Percentiles rank a stretch among this genome's conserved stretches.
These are phyloP conservation scores for Dryobota labecula DNA, from an alignment of 2,888 invertebrate species.

Conservation along the genomic window DNA sequence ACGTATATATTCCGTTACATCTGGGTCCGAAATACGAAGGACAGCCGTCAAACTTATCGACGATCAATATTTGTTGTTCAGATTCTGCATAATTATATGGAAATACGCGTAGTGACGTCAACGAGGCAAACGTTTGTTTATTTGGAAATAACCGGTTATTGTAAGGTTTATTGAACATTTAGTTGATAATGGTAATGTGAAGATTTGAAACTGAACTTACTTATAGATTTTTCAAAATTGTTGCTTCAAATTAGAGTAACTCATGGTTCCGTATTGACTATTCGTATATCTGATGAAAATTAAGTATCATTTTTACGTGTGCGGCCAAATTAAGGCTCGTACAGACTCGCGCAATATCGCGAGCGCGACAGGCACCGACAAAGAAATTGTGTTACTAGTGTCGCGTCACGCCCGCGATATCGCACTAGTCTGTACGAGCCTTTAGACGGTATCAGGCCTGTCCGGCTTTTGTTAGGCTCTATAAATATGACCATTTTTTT, in stretches of 20 bases:
- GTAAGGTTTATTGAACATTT: constrained; percentile 15
- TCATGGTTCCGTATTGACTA: neutral
- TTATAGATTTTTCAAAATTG: neutral
- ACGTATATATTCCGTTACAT: constrained; percentile 7
- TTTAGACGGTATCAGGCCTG: no score
- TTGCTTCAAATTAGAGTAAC: neutral
- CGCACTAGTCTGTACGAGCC: no score
- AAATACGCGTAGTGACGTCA: constrained; percentile 52
- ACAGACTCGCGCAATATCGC: no score
- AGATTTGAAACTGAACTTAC: neutral
- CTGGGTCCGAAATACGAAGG: constrained; percentile 26
- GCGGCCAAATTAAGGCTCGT: no score
- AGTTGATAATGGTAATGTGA: constrained; percentile 8
- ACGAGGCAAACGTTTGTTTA: constrained; percentile 25
- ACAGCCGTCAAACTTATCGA: constrained; percentile 36
- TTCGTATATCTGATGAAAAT: neutral
- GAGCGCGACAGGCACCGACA: no score
- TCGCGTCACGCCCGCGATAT: no score
- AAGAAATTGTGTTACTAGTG: no score
- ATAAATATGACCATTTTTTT: no score
- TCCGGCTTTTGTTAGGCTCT: no score
- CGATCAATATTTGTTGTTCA: constrained; percentile 50
- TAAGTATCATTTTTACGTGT: no score
- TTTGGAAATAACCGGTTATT: constrained; percentile 17
- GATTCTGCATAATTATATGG: constrained; percentile 48